Evolutionary conservation across 2,113 vertebrate genomes (phyloP).

Genomic region (Natator depressus): DNA sequence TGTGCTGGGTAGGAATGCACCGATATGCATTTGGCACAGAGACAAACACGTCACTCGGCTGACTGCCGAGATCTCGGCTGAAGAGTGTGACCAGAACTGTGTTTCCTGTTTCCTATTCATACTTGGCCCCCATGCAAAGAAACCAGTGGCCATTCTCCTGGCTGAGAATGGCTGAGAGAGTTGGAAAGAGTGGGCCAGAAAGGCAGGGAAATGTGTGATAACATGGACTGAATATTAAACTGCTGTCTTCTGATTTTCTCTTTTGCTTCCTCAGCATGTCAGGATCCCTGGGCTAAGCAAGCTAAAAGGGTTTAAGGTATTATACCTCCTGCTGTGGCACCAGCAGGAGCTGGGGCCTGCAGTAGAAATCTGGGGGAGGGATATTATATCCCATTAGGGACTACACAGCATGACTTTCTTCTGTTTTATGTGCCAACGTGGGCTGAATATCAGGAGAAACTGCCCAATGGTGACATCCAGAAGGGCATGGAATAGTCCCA

Average conservation of each 20-base stretch:
- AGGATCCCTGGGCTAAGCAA: slow-evolving; percentile 39
- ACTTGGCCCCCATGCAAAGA: too few species aligned
- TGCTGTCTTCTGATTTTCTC: slow-evolving; percentile 56
- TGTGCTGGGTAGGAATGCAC: fast-evolving
- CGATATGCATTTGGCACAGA: fast-evolving
- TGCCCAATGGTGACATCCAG: fast-evolving
- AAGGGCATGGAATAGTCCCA: not conserved
- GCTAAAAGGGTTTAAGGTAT: slow-evolving; percentile 61
- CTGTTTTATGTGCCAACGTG: fast-evolving
- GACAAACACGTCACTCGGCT: not conserved
- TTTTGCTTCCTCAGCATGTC: slow-evolving; percentile 31
- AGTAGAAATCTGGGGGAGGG: not conserved
- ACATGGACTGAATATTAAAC: not conserved
- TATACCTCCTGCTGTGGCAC: not conserved
- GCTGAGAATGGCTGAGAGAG: not conserved
- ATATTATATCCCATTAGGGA: not conserved
- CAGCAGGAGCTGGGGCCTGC: not conserved
- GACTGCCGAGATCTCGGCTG: not conserved
- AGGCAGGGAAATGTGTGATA: fast-evolving
- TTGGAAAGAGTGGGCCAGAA: fast-evolving
- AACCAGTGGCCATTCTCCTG: not conserved
- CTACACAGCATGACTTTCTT: fast-evolving
- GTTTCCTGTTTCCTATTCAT: not conserved
- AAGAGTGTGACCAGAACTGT: fast-evolving
- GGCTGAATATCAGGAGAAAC: not conserved